phyloP scores from a whole-genome alignment of 2,113 vertebrate species.

The Chionodraco myersi region DNA sequence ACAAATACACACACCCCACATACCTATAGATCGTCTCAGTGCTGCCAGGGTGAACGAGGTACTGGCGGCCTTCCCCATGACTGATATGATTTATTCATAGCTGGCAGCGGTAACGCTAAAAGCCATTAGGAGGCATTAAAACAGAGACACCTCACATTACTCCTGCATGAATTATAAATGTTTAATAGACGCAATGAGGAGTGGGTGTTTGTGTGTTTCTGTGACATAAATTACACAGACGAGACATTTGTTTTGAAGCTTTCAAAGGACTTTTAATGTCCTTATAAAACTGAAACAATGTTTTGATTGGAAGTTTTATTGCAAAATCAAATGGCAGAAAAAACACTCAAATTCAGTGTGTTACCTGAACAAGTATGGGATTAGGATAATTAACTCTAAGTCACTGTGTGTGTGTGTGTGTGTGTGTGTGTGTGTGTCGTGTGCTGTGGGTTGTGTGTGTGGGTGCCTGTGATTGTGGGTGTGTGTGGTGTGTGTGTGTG shows the following conservation, averaged over 20 bases:
- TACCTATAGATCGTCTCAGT: constrained; percentile 49
- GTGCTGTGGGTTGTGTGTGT: constrained; percentile 19
- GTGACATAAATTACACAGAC: constrained; percentile 21
- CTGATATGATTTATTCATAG: constrained; percentile 80
- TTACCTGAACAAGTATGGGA: background rate
- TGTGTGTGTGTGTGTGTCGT: constrained; percentile 1
- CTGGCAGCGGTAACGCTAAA: constrained; percentile 74
- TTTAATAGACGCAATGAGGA: constrained; percentile 56
- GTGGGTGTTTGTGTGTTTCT: constrained; percentile 14
- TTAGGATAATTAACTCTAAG: background rate
- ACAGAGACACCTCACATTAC: constrained; percentile 80
- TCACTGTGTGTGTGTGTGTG: background rate
- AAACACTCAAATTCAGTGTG: background rate
- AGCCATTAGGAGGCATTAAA: constrained; percentile 82
- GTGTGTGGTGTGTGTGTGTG: constrained; percentile 16
- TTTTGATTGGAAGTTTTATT: background rate
- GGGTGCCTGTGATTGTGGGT: background rate
- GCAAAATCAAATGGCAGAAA: background rate
- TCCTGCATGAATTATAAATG: constrained; percentile 79
- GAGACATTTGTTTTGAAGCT: background rate
- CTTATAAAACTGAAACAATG: background rate
- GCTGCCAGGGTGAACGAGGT: constrained; percentile 42
- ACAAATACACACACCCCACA: constrained; percentile 14
- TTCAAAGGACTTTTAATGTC: background rate
- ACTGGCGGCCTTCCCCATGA: constrained; percentile 58